A percentile compares a stretch with the other conserved stretches of the same genome.
These are phyloP conservation scores for Amblyjoppa fuscipennis DNA, from an alignment of 2,888 invertebrate genomes.

Conservation along the genomic window DNA sequence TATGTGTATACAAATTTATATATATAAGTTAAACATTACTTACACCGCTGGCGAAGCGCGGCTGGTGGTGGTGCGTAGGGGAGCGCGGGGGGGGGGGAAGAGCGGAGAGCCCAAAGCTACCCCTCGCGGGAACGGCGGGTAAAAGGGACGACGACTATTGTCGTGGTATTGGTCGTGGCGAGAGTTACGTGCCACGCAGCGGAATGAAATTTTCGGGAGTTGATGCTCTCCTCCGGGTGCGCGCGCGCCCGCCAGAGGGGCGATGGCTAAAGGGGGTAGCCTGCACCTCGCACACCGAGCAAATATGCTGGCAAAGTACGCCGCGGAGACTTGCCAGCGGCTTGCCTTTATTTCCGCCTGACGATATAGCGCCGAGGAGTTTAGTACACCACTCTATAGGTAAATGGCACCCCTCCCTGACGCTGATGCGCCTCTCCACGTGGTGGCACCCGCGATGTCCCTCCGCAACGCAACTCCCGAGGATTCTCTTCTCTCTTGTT, in stretches of 20 bases:
- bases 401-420: constrained; percentile 14
- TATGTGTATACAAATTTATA: background rate
- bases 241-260: constrained; percentile 7
- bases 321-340: constrained; percentile 25
- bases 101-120: constrained; percentile 36
- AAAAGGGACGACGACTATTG: constrained; percentile 27
- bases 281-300: constrained; percentile 17
- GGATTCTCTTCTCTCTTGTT: constrained; percentile 45
- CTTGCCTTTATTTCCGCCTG: constrained; percentile 45
- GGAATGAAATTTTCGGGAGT: constrained; percentile 65
- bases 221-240: constrained; percentile 4
- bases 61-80: background rate
- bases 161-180: constrained; percentile 31
- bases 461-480: constrained; percentile 15
- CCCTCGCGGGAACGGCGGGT: constrained; percentile 48
- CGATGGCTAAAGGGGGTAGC: constrained; percentile 9
- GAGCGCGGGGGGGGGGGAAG: constrained; percentile 17
- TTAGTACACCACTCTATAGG: constrained; percentile 7
- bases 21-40: constrained; percentile 20
- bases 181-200: constrained; percentile 50
- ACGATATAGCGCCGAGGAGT: constrained; percentile 16
- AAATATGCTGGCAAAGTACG: constrained; percentile 53
- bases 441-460: constrained; percentile 43
- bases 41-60: background rate
- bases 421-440: constrained; percentile 49